Base-by-base conservation (phyloP, 2,113 vertebrate species). In the Chloroceryle aenea region DNA sequence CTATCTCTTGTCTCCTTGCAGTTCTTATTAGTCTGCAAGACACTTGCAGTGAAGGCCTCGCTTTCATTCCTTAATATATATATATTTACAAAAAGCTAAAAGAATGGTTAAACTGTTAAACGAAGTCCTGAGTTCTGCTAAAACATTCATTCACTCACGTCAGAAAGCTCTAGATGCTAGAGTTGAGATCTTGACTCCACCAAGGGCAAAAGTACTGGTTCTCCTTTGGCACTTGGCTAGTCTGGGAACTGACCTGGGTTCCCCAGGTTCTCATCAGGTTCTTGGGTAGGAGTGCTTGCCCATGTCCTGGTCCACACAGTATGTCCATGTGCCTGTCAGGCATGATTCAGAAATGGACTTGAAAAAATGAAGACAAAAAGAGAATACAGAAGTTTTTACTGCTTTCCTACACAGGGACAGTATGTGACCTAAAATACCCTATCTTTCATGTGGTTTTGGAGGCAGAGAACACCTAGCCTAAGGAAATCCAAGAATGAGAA, bases 291-390 rank as follows among this genome's bases (percentile, higher is more conserved):
- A 91, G 52, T 32, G 78, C 4, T 23, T 87, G 52, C 53, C 20
- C 6, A 0, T 66, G 25, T 42, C 12, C 50, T 55, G 21, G 6
- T 76, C 40, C 30, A 30, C 4, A 4, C 45, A 72, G 52, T 17
- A 47, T 1, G 2, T 4, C 53, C 40, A 12, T 0, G 2, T 32
- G 63, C 18, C 10, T 34, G 16, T 32, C 0, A 0, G 43, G 23
- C 12, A n/a, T 52, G 59, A 30, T 18, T 73, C 47, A 80, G 58
- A 68, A 79, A 71, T 20, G 47, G 10, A 2, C 14, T 71, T 58
- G 58, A 48, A 95, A 45, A 59, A 58, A 45, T 1, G 30, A 80
- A 52, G 26, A 81, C 85, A 71, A 23, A 25, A 88, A 26, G 34
- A 66, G 19, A 76, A 85, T 87, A 42, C 8, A n/a, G 36, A 85